Conservation (phyloP, 2,888 invertebrate species). For the Marronus borbonicus region DNA sequence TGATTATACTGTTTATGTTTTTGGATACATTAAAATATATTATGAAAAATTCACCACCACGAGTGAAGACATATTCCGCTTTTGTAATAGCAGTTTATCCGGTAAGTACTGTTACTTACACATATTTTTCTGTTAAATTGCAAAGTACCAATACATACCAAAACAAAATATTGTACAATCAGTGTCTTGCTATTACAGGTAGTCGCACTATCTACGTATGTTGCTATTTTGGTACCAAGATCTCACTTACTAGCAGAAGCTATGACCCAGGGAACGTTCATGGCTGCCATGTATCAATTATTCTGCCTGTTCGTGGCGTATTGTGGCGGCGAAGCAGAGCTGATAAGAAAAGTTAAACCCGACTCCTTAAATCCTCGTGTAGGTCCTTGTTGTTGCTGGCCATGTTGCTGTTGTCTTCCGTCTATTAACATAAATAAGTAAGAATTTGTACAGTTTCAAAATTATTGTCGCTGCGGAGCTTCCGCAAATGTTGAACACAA, state of each 20-base stretch:
- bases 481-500: too few species aligned
- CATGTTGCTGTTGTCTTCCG: slow-evolving; percentile 77
- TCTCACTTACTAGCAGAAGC: slow-evolving; percentile 80
- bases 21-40: slow-evolving; percentile 74
- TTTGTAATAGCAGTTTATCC: slow-evolving; percentile 78
- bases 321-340: slow-evolving; percentile 76
- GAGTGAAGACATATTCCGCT: slow-evolving; percentile 73
- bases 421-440: slow-evolving; percentile 74
- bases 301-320: slow-evolving; percentile 79
- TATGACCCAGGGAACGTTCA: slow-evolving; percentile 79
- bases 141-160: too few species aligned
- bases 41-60: slow-evolving; percentile 72
- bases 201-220: slow-evolving; percentile 74
- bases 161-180: background rate
- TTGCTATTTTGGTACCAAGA: slow-evolving; percentile 76
- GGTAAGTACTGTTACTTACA: slow-evolving; percentile 69
- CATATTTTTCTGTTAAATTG: too few species aligned
- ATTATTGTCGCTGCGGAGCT: background rate
- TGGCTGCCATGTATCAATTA: slow-evolving; percentile 80
- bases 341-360: slow-evolving; percentile 75
- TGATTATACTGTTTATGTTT: slow-evolving; percentile 72
- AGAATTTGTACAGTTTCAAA: slow-evolving; percentile 48
- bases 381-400: slow-evolving; percentile 84
- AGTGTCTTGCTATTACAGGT: slow-evolving; percentile 69
- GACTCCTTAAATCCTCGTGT: slow-evolving; percentile 76